Base-by-base conservation (phyloP, 2,888 invertebrate genomes). In the Ommatoiulus sabulosus region DNA sequence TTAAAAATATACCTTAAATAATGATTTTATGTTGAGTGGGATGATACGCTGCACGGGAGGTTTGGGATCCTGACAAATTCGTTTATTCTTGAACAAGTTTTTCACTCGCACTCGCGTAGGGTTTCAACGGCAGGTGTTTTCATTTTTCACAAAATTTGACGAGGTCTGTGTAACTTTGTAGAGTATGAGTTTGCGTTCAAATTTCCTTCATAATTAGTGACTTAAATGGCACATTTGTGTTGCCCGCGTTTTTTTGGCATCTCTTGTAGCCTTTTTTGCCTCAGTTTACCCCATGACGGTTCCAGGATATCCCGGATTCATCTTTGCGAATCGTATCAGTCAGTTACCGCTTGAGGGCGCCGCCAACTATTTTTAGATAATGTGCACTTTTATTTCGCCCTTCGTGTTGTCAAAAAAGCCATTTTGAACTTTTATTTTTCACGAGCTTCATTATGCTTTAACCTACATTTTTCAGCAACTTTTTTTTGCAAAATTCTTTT, bases 171-270 rank as follows among this genome's bases (percentile, higher is more conserved):
- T 72, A 24, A 24, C 24, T 72, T 72, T 5, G 2, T 24, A 7
- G 72, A 20, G 72, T 72, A 72, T 72, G 72, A 72, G 72, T 72
- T 72, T 20, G 72, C 20, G 72, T 72, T 72, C 72, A 72, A 24
- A 72, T 72, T 72, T 72, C 72, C 1, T n/a, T 72, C 72, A 72
- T 72, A 72, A 72, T 72, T 72, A 72, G 72, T n/a, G 72, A 72
- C 72, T 24, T 72, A 72, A 72, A 72, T 72, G 72, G 72, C 72
- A 72, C 72, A 24, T 63, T 17, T 20, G 24, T 20, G 72, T 72
- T 20, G 24, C 72, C 24, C 20, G 8, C 24, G 72, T 72, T 72
- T 72, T 72, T n/a, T 46, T 63, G 72, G 72, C 72, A 72, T 72
- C 24, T 72, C 72, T 72, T 72, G n/a, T n/a, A 72, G 72, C 72